Conservation (phyloP, 2,797 vertebrate species). For the Salmo trutta region DNA sequence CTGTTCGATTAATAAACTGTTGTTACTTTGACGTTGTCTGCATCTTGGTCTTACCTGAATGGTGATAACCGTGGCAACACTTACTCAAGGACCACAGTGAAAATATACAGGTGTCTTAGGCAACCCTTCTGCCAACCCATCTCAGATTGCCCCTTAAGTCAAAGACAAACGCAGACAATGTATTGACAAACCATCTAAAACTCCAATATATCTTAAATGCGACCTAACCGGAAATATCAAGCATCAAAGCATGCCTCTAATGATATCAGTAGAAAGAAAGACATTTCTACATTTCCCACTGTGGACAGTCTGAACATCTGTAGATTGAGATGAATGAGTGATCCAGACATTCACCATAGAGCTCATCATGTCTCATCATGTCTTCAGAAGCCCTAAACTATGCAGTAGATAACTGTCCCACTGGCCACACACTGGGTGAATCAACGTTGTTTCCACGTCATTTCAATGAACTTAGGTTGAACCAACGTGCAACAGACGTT, state of each 20-base stretch:
- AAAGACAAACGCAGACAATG: background rate
- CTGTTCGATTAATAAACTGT: too few relatives aligned
- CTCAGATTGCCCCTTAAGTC: background rate
- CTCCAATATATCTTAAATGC: background rate
- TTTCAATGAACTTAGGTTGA: too few relatives aligned
- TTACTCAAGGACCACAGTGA: background rate
- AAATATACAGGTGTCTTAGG: background rate
- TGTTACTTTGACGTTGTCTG: too few relatives aligned
- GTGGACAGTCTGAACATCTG: background rate
- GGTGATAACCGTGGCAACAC: background rate
- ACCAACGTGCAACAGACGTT: too few relatives aligned
- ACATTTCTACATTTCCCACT: background rate
- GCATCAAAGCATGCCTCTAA: background rate
- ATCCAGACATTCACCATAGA: background rate
- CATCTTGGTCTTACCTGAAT: too few relatives aligned
- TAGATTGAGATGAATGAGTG: background rate
- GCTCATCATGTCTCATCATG: background rate
- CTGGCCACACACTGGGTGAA: too few relatives aligned
- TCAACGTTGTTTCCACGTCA: too few relatives aligned
- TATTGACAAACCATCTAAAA: background rate
- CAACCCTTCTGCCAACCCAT: background rate
- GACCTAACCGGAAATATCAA: background rate
- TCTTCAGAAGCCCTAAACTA: constrained; percentile 1
- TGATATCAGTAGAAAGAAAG: background rate
- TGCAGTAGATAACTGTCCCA: background rate